phyloP scores from a whole-genome alignment of 1,140 invertebrate species.

The Drosophila oshimai region DNA sequence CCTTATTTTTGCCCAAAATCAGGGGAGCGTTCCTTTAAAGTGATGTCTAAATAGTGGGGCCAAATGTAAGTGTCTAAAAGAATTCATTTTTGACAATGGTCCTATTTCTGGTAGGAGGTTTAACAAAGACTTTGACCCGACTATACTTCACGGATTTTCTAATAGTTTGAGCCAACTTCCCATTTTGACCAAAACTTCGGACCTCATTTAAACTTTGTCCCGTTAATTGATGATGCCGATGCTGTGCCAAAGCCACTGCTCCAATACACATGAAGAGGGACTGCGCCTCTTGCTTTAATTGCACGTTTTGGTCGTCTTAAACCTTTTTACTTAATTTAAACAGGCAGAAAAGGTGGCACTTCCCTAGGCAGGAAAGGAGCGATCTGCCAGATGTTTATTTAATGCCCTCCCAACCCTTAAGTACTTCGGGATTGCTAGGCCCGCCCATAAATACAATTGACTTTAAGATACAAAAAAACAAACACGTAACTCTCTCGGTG shows the following conservation, averaged over 20 bases:
- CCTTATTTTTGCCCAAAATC: no score
- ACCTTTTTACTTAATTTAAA: constrained; percentile 32
- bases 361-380: constrained; percentile 15
- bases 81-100: constrained; percentile 65
- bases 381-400: constrained; percentile 65
- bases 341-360: constrained; percentile 27
- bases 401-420: constrained; percentile 54
- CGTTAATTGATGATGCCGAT: constrained; percentile 62
- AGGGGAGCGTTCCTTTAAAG: no score
- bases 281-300: constrained; percentile 23
- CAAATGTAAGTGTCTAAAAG: constrained; percentile 65
- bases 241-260: constrained; percentile 38
- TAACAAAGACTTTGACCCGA: no score
- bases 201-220: no score
- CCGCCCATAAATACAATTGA: constrained; percentile 48
- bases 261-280: constrained; percentile 51
- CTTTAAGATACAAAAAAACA: constrained; percentile 64
- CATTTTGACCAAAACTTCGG: no score
- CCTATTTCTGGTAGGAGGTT: no score
- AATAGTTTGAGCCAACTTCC: no score
- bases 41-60: no score
- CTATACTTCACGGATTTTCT: no score
- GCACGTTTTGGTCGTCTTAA: constrained; percentile 7
- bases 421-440: no score
- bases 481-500: constrained; percentile 65